Evolutionary conservation across 2,797 vertebrate species (phyloP).

Genomic region (Atherinosoma microstoma): DNA sequence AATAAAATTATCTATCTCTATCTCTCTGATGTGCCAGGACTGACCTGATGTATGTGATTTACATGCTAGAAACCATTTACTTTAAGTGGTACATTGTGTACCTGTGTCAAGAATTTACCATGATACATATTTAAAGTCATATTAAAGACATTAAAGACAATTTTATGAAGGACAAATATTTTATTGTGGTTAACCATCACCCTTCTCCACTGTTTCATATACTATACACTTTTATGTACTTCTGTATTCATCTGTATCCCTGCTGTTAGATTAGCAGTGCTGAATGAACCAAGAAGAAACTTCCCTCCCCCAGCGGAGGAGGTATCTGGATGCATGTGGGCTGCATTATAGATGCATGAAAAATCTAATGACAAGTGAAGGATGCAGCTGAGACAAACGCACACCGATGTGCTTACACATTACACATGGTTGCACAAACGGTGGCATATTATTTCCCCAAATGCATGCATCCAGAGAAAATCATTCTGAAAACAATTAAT

Average conservation of each 20-base stretch:
- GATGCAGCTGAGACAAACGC: constrained; percentile 62
- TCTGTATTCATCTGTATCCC: not conserved
- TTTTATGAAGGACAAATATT: too few relatives aligned
- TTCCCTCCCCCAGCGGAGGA: constrained; percentile 30
- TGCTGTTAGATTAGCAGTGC: constrained; percentile 1
- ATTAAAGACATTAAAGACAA: too few relatives aligned
- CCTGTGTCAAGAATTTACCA: too few relatives aligned
- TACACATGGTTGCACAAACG: constrained; percentile 6
- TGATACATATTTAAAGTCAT: too few relatives aligned
- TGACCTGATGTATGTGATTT: too few relatives aligned
- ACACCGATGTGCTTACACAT: constrained; percentile 7
- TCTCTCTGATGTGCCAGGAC: too few relatives aligned
- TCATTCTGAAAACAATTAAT: not conserved
- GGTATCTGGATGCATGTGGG: constrained; percentile 49
- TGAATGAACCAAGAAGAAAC: constrained; percentile 12
- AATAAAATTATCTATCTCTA: too few relatives aligned
- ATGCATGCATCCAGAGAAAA: not conserved
- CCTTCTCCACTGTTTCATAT: not conserved
- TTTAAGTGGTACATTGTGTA: too few relatives aligned
- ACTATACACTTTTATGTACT: not conserved
- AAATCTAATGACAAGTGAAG: constrained; percentile 59
- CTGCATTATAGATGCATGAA: constrained; percentile 67
- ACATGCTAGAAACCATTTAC: too few relatives aligned
- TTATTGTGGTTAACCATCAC: too few relatives aligned
- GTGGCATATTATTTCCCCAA: not conserved